A percentile compares a stretch with the other conserved stretches of the same genome.
Conservation (phyloP, 2,113 vertebrate species). For the Nycticryphes semicollaris region DNA sequence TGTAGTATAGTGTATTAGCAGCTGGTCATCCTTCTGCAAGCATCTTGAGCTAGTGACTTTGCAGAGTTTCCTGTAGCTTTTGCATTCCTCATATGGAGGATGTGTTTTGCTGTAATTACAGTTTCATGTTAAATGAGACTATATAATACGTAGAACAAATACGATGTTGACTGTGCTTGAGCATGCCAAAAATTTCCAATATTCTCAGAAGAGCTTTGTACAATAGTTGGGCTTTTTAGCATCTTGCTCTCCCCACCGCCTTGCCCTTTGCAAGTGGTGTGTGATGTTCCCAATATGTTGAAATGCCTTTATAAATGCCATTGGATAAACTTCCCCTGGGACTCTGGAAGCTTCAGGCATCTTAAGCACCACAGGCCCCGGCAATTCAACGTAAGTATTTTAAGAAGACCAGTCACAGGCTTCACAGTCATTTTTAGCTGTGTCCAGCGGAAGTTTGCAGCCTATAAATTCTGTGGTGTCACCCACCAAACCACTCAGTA, state of each 20-base stretch:
- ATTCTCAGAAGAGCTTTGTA: not conserved
- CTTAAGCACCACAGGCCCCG: not conserved
- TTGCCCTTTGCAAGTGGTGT: not conserved
- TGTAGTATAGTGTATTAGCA: not conserved
- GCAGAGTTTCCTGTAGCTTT: not conserved
- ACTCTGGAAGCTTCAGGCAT: not conserved
- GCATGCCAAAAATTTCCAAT: not conserved
- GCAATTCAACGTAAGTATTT: not conserved
- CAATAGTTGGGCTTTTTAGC: not conserved
- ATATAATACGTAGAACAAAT: not conserved
- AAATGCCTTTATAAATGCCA: not conserved
- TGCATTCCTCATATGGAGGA: not conserved
- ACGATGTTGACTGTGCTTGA: not conserved
- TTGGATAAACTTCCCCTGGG: not conserved
- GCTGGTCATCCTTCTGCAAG: not conserved
- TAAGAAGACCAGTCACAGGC: not conserved
- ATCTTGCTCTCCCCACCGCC: not conserved
- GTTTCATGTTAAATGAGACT: not conserved
- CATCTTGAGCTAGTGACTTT: not conserved
- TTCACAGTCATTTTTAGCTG: not conserved
- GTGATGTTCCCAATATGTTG: not conserved
- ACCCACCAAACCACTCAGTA: conserved; percentile 11
- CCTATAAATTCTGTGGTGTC: not conserved
- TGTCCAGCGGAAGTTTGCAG: not conserved
- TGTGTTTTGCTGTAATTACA: not conserved